Evolutionary conservation across 2,797 vertebrate species (phyloP).

Genomic region (Crocodylus rhombifer): DNA sequence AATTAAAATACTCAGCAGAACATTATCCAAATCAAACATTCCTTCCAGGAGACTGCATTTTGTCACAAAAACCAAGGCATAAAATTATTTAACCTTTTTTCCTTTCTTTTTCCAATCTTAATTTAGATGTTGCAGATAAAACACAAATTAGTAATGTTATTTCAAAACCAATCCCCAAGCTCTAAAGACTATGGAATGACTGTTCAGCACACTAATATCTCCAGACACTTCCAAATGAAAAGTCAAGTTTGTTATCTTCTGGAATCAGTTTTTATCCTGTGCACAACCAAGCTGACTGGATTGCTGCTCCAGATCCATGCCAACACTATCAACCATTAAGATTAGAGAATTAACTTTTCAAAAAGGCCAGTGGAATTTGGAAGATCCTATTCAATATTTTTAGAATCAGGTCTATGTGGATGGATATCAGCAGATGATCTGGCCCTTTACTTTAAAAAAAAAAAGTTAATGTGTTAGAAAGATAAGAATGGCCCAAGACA

Average conservation of each 20-base stretch:
- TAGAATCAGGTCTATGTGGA: background rate
- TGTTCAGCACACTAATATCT: background rate
- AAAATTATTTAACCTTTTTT: background rate
- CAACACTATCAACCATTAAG: background rate
- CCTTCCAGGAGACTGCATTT: slow-evolving; percentile 21
- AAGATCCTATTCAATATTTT: background rate
- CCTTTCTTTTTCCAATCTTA: background rate
- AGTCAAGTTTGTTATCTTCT: background rate
- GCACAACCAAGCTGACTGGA: background rate
- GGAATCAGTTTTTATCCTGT: background rate
- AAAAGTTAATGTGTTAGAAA: background rate
- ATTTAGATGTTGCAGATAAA: background rate
- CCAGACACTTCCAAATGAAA: background rate
- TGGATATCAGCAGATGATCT: background rate
- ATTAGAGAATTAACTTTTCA: background rate
- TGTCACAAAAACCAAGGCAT: background rate
- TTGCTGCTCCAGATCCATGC: background rate
- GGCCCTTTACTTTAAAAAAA: background rate
- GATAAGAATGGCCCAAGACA: background rate
- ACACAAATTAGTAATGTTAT: background rate
- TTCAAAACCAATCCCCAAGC: background rate
- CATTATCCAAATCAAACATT: slow-evolving; percentile 4
- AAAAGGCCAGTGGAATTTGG: background rate
- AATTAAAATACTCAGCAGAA: slow-evolving; percentile 33
- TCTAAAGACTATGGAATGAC: background rate